Percentiles rank a stretch among this genome's conserved stretches.
Evolutionary conservation across 2,797 vertebrate genomes (phyloP).

Genomic region (Pseudotriccus pelzelni): DNA sequence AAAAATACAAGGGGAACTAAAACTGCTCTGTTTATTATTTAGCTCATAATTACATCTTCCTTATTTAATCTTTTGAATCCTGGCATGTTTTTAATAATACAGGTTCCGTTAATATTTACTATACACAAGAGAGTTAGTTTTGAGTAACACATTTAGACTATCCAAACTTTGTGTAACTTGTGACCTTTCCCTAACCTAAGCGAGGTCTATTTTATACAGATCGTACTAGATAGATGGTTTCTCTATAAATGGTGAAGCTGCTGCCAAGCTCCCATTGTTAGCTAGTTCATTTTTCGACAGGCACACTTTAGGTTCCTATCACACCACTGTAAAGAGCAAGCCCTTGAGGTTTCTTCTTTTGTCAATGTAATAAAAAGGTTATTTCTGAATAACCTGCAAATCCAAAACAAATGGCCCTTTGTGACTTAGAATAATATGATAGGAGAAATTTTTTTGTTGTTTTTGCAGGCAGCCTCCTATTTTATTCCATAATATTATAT

Average conservation of each 20-base stretch:
- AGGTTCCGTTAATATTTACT: slow-evolving; percentile 83
- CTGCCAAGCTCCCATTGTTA: slow-evolving; percentile 55
- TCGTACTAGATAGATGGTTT: slow-evolving; percentile 27
- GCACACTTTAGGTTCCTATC: slow-evolving; percentile 43
- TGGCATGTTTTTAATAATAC: slow-evolving; percentile 82
- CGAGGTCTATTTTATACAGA: slow-evolving; percentile 51
- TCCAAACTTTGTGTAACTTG: slow-evolving; percentile 79
- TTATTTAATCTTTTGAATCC: slow-evolving; percentile 85
- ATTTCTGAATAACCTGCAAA: slow-evolving; percentile 30
- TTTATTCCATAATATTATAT: neutral
- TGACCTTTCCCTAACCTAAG: slow-evolving; percentile 80
- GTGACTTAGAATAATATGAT: neutral
- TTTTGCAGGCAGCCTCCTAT: neutral
- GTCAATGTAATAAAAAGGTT: slow-evolving; percentile 13
- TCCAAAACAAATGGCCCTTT: neutral
- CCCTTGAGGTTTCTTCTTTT: slow-evolving; percentile 49
- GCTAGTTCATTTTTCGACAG: slow-evolving; percentile 50
- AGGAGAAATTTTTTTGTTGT: neutral
- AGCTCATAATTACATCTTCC: slow-evolving; percentile 84
- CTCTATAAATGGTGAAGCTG: slow-evolving; percentile 35
- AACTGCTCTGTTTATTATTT: slow-evolving; percentile 88
- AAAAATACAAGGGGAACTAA: slow-evolving; percentile 84
- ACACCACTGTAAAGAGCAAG: slow-evolving; percentile 25
- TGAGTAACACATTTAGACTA: slow-evolving; percentile 77
- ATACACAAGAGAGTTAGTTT: slow-evolving; percentile 84